Percentiles rank a stretch among this genome's conserved stretches.
phyloP scores from a whole-genome alignment of 2,113 vertebrate genomes.

The Actenoides hombroni region DNA sequence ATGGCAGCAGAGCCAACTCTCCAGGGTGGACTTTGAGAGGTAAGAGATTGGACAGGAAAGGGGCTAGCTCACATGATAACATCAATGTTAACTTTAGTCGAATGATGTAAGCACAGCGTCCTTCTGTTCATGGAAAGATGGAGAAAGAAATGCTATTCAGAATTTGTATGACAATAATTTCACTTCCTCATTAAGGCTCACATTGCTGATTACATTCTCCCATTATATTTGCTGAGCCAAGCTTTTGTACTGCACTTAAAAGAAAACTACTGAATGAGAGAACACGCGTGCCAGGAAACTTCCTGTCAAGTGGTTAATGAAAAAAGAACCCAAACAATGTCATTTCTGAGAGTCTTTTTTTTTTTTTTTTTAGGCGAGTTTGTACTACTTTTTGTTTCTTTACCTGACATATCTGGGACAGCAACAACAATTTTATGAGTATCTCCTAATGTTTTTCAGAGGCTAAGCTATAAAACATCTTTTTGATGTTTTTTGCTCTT shows the following conservation, averaged over 20 bases:
- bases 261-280: not conserved
- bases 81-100: not conserved
- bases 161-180: not conserved
- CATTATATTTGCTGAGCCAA: not conserved
- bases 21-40: not conserved
- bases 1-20: not conserved
- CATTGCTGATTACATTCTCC: not conserved
- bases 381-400: not conserved
- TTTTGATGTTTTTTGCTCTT: not conserved
- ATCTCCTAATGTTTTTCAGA: not conserved
- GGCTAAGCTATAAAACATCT: not conserved
- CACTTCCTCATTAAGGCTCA: slow-evolving; percentile 2
- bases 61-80: not conserved
- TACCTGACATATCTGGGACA: not conserved
- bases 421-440: not conserved
- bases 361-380: not conserved
- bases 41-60: not conserved
- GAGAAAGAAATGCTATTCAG: not conserved
- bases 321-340: not conserved
- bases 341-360: not conserved
- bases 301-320: not conserved
- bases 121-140: not conserved
- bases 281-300: not conserved
- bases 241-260: not conserved
- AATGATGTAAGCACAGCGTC: not conserved